These are phyloP conservation scores for Philopotamus ludificatus DNA, from an alignment of 1,140 invertebrate genomes.

Conservation along the genomic window DNA sequence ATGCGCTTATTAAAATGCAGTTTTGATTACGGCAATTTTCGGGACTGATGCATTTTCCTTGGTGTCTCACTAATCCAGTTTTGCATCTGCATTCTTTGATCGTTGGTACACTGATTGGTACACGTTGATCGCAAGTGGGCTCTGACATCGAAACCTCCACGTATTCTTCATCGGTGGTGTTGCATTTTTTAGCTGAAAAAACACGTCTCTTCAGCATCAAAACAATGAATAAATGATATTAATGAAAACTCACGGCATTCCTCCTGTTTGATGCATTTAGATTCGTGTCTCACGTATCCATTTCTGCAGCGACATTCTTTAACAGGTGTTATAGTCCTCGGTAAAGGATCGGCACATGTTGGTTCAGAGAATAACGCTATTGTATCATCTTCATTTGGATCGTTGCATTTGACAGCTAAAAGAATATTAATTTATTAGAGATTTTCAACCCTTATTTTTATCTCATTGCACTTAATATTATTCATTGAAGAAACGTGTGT, in stretches of 20 bases:
- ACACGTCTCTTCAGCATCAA: not conserved
- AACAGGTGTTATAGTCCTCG: not conserved
- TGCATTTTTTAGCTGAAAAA: slow-evolving; percentile 3
- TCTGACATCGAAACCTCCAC: not conserved
- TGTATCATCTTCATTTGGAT: slow-evolving; percentile 4
- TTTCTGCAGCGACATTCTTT: slow-evolving; percentile 12
- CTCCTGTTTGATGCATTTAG: not conserved
- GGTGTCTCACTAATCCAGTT: not conserved
- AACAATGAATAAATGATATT: not conserved
- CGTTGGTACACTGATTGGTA: not conserved
- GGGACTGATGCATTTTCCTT: slow-evolving; percentile 2
- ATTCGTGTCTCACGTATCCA: slow-evolving; percentile 13
- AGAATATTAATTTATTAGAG: too few relatives aligned
- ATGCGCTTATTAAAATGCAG: too few relatives aligned
- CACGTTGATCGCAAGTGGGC: not conserved
- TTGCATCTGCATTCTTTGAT: slow-evolving; percentile 11
- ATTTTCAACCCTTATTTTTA: too few relatives aligned
- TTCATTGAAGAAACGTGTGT: too few relatives aligned
- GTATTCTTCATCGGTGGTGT: slow-evolving; percentile 6
- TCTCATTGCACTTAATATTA: too few relatives aligned
- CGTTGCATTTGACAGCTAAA: slow-evolving; percentile 12
- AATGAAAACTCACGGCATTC: slow-evolving; percentile 11
- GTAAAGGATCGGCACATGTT: slow-evolving; percentile 10
- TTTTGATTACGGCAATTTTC: slow-evolving; percentile 8
- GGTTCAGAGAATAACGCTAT: slow-evolving; percentile 17